Conservation (phyloP, 2,888 invertebrate genomes). For the Anoplius nigerrimus region DNA sequence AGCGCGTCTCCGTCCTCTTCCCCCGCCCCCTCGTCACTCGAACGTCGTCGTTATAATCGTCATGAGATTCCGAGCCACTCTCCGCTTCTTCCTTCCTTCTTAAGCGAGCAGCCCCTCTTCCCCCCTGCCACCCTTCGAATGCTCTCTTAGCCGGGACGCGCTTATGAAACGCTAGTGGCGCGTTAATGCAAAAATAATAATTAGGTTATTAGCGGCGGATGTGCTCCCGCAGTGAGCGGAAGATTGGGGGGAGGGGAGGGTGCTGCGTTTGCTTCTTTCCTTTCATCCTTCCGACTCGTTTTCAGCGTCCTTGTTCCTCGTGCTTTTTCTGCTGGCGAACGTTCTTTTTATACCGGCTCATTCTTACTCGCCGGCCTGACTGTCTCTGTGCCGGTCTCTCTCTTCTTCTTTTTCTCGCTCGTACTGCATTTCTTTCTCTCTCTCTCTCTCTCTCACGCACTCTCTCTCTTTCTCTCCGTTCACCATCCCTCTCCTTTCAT, state of each 20-base stretch:
- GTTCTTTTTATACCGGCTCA: slow-evolving; percentile 3
- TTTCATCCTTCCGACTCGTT: no score
- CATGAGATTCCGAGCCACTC: neutral
- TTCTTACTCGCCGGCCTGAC: no score
- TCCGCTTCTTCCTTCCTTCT: neutral
- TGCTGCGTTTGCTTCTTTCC: no score
- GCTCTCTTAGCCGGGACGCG: slow-evolving; percentile 9
- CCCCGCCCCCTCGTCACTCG: neutral
- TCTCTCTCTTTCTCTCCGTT: neutral
- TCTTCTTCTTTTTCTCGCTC: neutral
- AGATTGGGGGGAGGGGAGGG: no score
- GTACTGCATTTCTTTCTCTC: neutral
- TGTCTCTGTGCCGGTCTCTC: neutral
- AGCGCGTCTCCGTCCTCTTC: neutral
- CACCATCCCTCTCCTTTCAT: neutral
- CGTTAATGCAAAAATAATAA: slow-evolving; percentile 22
- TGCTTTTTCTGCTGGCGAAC: neutral
- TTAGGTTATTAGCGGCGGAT: slow-evolving; percentile 27
- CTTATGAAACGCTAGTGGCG: neutral
- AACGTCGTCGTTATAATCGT: neutral
- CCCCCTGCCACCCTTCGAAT: no score
- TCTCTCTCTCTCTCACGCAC: neutral
- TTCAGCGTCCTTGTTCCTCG: neutral
- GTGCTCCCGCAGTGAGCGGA: no score
- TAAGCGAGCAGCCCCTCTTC: neutral